These are phyloP conservation scores for Carassius carassius DNA, from an alignment of 2,113 vertebrate species.

Conservation along the genomic window DNA sequence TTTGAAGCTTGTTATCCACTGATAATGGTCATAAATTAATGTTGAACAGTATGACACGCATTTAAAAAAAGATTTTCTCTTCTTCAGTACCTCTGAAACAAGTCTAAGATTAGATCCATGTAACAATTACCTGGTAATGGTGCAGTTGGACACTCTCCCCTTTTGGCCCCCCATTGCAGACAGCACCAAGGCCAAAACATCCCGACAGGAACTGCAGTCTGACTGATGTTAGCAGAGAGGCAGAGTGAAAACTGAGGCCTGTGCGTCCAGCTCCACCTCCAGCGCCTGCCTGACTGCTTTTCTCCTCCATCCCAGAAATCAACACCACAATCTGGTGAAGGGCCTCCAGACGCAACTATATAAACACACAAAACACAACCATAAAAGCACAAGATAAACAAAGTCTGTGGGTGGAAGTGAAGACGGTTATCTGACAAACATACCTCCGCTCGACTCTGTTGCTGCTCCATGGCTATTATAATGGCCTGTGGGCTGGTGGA, in stretches of 20 bases:
- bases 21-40: neutral
- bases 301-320: conserved; percentile 97
- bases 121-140: conserved; percentile 87
- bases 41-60: neutral
- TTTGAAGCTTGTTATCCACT: neutral
- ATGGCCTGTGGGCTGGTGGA: conserved; percentile 93
- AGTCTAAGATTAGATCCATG: neutral
- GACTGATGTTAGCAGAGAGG: conserved; percentile 92
- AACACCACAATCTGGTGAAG: conserved; percentile 96
- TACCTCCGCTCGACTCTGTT: conserved; percentile 93
- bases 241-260: conserved; percentile 83
- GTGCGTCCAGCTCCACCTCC: conserved; percentile 66
- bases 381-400: neutral
- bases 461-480: conserved; percentile 93
- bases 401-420: neutral
- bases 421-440: neutral
- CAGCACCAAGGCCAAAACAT: conserved; percentile 92
- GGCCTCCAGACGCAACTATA: conserved; percentile 90
- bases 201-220: conserved; percentile 94
- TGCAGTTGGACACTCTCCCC: conserved; percentile 92
- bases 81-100: neutral
- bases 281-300: conserved; percentile 77
- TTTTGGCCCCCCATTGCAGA: conserved; percentile 82
- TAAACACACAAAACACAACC: conserved; percentile 45
- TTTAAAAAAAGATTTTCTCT: neutral